These are phyloP conservation scores for Otolemur crassicaudatus DNA, from an alignment of 2,797 vertebrate genomes.

Conservation along the genomic window DNA sequence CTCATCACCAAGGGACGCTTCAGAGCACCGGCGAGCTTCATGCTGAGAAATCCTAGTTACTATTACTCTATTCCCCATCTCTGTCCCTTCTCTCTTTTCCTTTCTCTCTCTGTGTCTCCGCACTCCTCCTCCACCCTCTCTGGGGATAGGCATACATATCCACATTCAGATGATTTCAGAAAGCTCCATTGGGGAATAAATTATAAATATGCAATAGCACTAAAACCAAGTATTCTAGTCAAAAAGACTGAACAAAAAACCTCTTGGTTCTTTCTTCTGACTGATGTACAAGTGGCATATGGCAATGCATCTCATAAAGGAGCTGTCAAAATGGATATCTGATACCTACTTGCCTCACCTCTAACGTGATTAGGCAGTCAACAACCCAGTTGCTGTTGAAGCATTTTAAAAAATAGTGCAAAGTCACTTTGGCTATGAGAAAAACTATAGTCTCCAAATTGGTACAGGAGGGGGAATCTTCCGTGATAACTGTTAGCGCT, in stretches of 20 bases:
- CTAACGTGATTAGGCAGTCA: neutral
- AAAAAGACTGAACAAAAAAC: neutral
- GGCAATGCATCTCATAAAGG: neutral
- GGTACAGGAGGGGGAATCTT: neutral
- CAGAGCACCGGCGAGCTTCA: neutral
- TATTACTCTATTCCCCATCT: neutral
- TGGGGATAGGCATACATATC: neutral
- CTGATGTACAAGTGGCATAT: neutral
- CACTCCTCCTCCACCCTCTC: neutral
- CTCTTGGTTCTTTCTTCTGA: neutral
- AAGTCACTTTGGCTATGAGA: neutral
- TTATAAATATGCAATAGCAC: constrained; percentile 28
- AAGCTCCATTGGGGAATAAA: neutral
- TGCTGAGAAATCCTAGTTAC: neutral
- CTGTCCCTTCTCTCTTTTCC: neutral
- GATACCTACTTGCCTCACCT: neutral
- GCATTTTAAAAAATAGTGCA: neutral
- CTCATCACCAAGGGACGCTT: neutral
- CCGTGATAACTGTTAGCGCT: neutral
- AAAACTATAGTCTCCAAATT: neutral
- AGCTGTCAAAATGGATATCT: neutral
- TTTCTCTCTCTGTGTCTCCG: neutral
- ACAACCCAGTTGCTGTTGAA: neutral
- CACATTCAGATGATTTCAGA: constrained; percentile 25
- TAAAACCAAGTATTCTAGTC: constrained; percentile 10